A percentile compares a stretch with the other conserved stretches of the same genome.
Evolutionary conservation across 2,888 invertebrate genomes (phyloP).

Genomic region (Sarcophaga subvicina): DNA sequence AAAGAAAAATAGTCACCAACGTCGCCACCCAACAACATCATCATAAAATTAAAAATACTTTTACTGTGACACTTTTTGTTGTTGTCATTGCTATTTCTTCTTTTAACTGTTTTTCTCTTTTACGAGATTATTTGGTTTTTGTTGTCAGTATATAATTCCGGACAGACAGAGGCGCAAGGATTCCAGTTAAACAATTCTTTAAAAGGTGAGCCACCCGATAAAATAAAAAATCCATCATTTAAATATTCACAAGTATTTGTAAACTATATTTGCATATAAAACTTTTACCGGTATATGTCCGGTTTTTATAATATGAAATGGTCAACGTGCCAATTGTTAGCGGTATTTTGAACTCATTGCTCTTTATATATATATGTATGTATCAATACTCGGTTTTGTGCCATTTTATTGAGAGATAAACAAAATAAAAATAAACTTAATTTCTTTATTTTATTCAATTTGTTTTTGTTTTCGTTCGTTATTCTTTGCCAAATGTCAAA

Average conservation of each 20-base stretch:
- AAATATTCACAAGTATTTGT: not conserved
- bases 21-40: constrained; percentile 50
- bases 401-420: constrained; percentile 20
- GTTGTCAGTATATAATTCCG: not conserved
- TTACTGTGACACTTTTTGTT: constrained; percentile 12
- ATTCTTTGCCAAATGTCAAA: constrained; percentile 54
- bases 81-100: constrained; percentile 5
- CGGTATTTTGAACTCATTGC: not conserved
- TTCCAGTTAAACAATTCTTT: not conserved
- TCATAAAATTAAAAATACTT: constrained; percentile 16
- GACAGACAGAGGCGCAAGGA: not conserved
- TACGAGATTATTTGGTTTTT: constrained; percentile 14
- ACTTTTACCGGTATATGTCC: constrained; percentile 40
- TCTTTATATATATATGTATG: not conserved
- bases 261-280: constrained; percentile 17
- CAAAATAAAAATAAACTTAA: constrained; percentile 8
- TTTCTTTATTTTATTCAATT: constrained; percentile 35
- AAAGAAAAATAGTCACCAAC: constrained; percentile 20
- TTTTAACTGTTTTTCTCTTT: constrained; percentile 11
- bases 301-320: constrained; percentile 29
- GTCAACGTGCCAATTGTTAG: constrained; percentile 42
- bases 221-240: not conserved
- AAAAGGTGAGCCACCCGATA: not conserved
- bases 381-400: not conserved
- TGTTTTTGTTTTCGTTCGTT: constrained; percentile 43